Evolutionary conservation across 2,797 vertebrate genomes (phyloP), one percentile per base, ranked within the genome.

Genomic region (Eutrigla gurnardus): DNA sequence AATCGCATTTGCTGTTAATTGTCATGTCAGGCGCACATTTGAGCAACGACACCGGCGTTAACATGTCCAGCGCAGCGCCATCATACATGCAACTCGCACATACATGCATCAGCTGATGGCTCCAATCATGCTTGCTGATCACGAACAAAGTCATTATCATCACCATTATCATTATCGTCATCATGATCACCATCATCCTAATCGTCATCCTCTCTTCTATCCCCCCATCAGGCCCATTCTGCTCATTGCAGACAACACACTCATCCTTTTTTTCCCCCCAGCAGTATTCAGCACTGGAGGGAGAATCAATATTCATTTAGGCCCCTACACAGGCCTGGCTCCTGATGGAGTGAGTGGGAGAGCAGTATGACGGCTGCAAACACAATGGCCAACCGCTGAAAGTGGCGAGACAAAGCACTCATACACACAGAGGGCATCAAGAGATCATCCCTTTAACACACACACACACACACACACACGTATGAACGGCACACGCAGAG

Each of bases 301-400:
- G 87, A 88, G 91, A 93, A 93, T 94, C 93, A 92, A 94, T 94
- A 93, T 91, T 93, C 89, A 93, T 93, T 92, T 92, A 90, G 86
- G 88, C 86, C 86, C 69, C 81, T 79, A 90, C 92, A 89, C 90
- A 80, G 84, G 87, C 87, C 88, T 61, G 68, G 35, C 80, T 87
- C 81, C 91, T 93, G 92, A 94, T 93, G 89, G 90, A 92, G 90
- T 91, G 91, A 92, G 93, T 90, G 91, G 88, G 89, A 91, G 91
- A 91, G 82, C 82, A 58, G 68, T 77, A 80, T 88, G 92, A 92
- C 88, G 88, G 90, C 88, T 82, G 78, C 82, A 76, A 88, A 90
- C 88, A 89, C 89, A 83, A 87, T 80, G 77, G 86, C 81, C 82
- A 55, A 84, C 82, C 55, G 53, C 86, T 77, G 83, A 86, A 90